Evolutionary conservation across 2,888 invertebrate genomes (phyloP).

Genomic region (Perizoma flavofasciatum): DNA sequence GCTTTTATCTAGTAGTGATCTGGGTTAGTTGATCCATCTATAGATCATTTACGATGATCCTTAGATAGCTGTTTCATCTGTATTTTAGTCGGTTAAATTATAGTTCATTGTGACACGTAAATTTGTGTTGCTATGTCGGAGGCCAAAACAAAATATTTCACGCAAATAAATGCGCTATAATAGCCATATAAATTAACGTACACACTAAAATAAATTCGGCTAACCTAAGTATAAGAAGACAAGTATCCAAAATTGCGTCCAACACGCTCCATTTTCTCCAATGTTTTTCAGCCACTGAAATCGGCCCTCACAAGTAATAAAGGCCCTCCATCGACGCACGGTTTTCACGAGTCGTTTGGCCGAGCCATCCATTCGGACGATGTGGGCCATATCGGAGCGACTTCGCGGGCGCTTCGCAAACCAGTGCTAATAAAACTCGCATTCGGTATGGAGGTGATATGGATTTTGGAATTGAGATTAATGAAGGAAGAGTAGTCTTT

Average conservation of each 20-base stretch:
- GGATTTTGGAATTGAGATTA: constrained; percentile 3
- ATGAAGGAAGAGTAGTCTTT: constrained; percentile 1
- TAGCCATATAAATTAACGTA: too few species aligned
- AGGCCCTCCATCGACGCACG: constrained; percentile 5
- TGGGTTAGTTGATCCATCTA: too few species aligned
- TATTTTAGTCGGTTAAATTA: too few species aligned
- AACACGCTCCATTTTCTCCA: neutral
- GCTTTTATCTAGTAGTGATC: too few species aligned
- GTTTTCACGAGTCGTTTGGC: constrained; percentile 17
- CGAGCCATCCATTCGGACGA: constrained; percentile 11
- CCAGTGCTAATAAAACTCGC: constrained; percentile 29
- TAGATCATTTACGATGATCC: too few species aligned
- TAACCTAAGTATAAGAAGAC: too few species aligned
- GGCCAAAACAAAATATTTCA: too few species aligned
- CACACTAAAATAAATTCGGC: too few species aligned
- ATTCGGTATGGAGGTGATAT: constrained; percentile 9
- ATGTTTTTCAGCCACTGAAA: neutral
- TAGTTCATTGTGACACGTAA: too few species aligned
- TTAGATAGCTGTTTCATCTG: too few species aligned
- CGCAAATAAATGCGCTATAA: too few species aligned
- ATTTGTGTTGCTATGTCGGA: too few species aligned
- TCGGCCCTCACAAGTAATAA: constrained; percentile 12
- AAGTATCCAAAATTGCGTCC: neutral
- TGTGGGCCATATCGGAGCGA: constrained; percentile 15
- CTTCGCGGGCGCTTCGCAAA: constrained; percentile 21